These are phyloP conservation scores for Phalacrocorax carbo DNA, from an alignment of 2,113 vertebrate genomes.

Conservation along the genomic window DNA sequence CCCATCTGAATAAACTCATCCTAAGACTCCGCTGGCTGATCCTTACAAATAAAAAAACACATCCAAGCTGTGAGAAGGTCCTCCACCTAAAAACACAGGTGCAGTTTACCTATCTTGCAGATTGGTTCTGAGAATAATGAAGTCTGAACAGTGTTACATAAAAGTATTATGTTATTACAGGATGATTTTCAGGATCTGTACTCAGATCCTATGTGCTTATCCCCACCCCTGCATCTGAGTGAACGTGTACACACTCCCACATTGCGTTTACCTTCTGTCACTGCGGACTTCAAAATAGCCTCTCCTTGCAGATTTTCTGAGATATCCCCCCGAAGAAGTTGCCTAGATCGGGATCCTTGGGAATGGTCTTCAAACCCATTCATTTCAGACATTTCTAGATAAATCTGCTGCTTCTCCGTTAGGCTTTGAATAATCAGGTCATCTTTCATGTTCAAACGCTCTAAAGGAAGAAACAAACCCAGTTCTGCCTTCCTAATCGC, in stretches of 20 bases:
- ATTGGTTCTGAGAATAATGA: neutral
- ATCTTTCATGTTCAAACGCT: slow-evolving; percentile 84
- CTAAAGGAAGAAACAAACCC: slow-evolving; percentile 64
- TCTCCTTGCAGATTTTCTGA: slow-evolving; percentile 88
- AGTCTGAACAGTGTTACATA: neutral
- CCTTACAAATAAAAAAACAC: neutral
- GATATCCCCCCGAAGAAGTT: slow-evolving; percentile 80
- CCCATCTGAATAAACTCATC: neutral
- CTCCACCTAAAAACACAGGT: neutral
- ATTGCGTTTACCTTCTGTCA: slow-evolving; percentile 82
- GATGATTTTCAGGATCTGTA: neutral
- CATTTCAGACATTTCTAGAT: slow-evolving; percentile 84
- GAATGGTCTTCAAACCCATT: slow-evolving; percentile 76
- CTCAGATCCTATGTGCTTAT: neutral
- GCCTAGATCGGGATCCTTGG: slow-evolving; percentile 35
- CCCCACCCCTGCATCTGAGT: neutral
- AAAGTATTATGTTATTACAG: neutral
- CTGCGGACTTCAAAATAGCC: slow-evolving; percentile 82
- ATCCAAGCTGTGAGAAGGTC: neutral
- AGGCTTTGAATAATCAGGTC: slow-evolving; percentile 82
- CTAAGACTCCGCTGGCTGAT: neutral
- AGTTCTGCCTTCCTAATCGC: neutral
- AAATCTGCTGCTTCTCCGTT: slow-evolving; percentile 89
- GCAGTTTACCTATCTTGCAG: neutral
- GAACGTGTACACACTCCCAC: neutral